phyloP scores from a whole-genome alignment of 1,140 invertebrate species.

The Radopholus similis region DNA sequence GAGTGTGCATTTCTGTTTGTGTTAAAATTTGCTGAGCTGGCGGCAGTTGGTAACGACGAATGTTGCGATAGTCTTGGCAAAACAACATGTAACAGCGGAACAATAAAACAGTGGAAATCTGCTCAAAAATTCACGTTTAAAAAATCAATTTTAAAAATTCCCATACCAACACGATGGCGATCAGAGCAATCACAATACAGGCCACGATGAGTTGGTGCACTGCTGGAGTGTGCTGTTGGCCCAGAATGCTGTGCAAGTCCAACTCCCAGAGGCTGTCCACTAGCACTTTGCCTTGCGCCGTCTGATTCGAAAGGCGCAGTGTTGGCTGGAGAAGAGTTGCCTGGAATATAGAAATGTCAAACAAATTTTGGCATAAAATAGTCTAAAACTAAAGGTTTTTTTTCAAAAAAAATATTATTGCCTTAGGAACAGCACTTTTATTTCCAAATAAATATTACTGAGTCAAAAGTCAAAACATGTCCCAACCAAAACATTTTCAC shows the following conservation, averaged over 20 bases:
- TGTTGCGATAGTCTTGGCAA: slow-evolving; percentile 28
- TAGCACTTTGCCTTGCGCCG: not conserved
- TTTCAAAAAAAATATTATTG: too few relatives aligned
- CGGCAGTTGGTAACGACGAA: slow-evolving; percentile 27
- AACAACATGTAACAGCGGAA: slow-evolving; percentile 35
- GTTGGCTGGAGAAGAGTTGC: too few relatives aligned
- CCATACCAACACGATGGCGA: slow-evolving; percentile 17
- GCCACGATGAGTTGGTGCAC: slow-evolving; percentile 24
- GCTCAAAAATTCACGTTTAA: slow-evolving; percentile 10
- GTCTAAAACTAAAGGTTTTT: too few relatives aligned
- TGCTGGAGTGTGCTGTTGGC: slow-evolving; percentile 6
- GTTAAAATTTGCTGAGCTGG: not conserved
- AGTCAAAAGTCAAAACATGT: too few relatives aligned
- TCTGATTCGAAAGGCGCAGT: too few relatives aligned
- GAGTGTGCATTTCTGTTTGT: not conserved
- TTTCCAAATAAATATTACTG: too few relatives aligned
- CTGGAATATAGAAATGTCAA: too few relatives aligned
- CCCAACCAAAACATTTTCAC: too few relatives aligned
- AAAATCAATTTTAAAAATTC: not conserved
- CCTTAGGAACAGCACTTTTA: too few relatives aligned
- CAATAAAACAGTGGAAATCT: slow-evolving; percentile 20
- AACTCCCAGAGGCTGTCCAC: slow-evolving; percentile 1
- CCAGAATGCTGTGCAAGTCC: not conserved
- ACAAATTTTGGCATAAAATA: too few relatives aligned
- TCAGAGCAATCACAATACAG: slow-evolving; percentile 21